Evolutionary conservation across 2,113 vertebrate species (phyloP).

Genomic region (Vicugna pacos): DNA sequence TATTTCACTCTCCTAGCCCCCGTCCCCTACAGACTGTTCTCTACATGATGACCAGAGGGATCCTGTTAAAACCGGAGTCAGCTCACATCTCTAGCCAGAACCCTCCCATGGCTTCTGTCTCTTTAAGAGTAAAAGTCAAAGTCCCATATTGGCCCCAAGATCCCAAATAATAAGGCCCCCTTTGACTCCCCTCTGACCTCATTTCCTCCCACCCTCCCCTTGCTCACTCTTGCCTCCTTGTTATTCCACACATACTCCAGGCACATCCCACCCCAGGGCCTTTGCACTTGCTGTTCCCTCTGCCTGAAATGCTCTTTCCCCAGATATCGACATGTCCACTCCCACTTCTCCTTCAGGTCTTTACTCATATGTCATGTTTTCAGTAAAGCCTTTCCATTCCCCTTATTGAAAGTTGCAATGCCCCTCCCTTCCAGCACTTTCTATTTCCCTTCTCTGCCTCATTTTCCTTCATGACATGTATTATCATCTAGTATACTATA

Average conservation of each 20-base stretch:
- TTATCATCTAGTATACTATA: not conserved
- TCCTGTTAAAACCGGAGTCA: not conserved
- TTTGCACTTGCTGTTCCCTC: not conserved
- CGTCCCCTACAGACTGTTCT: not conserved
- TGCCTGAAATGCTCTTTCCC: not conserved
- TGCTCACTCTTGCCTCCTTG: not conserved
- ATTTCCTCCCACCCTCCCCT: not conserved
- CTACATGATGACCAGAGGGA: not conserved
- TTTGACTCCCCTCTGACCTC: not conserved
- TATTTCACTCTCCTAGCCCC: not conserved
- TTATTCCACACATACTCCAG: not conserved
- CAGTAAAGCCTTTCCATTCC: not conserved
- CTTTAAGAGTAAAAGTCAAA: not conserved
- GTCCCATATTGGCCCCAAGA: not conserved
- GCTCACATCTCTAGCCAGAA: not conserved
- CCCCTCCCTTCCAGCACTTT: not conserved
- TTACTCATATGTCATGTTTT: not conserved
- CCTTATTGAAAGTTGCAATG: not conserved
- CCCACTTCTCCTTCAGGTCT: not conserved
- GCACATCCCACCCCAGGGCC: not conserved
- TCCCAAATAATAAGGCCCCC: not conserved
- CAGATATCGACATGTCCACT: not conserved
- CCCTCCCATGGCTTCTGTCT: not conserved
- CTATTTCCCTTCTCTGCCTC: not conserved
- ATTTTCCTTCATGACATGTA: constrained; percentile 6